Conservation (phyloP, 2,113 vertebrate genomes). For the Meriones unguiculatus region DNA sequence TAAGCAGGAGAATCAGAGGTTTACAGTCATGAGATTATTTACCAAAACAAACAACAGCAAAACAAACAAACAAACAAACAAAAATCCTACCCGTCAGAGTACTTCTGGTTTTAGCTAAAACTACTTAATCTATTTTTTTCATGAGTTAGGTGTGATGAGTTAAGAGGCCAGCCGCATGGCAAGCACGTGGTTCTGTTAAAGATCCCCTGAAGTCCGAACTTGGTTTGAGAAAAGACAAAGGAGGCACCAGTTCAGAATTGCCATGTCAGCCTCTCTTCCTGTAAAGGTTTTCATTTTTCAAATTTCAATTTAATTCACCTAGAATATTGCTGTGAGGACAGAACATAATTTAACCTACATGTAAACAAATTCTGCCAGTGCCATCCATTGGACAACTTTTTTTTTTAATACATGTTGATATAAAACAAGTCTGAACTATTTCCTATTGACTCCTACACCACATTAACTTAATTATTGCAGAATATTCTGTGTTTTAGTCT, state of each 20-base stretch:
- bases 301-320: conserved; percentile 50
- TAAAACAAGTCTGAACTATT: background rate
- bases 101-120: background rate
- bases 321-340: conserved; percentile 37
- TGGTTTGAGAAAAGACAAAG: background rate
- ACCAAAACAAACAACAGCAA: background rate
- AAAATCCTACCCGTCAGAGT: background rate
- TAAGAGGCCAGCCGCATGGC: background rate
- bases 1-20: no score
- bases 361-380: conserved; percentile 26
- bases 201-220: background rate
- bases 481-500: conserved; percentile 36
- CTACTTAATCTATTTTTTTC: background rate
- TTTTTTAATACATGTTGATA: background rate
- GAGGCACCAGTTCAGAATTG: background rate
- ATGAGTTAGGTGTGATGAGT: background rate
- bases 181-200: conserved; percentile 6
- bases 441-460: background rate
- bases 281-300: conserved; percentile 37
- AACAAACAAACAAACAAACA: background rate
- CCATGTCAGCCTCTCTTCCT: background rate
- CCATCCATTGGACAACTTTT: background rate
- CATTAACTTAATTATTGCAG: background rate
- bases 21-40: no score
- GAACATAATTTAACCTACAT: conserved; percentile 4